phyloP scores from a whole-genome alignment of 1,140 invertebrate genomes.

The Drosophila ficusphila region DNA sequence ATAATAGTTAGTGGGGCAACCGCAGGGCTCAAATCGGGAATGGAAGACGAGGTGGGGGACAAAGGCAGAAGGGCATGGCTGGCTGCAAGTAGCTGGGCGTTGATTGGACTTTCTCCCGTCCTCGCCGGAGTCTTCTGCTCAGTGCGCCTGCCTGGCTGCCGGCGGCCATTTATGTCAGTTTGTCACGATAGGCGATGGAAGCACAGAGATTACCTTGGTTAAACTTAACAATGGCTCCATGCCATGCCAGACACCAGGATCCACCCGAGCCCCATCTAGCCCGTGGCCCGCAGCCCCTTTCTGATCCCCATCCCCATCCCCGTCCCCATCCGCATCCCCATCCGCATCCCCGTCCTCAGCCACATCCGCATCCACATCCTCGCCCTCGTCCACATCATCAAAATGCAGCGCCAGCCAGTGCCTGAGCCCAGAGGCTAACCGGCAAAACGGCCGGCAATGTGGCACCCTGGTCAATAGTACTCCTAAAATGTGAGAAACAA shows the following conservation, averaged over 20 bases:
- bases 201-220: conserved; percentile 82
- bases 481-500: too few species aligned
- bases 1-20: conserved; percentile 81
- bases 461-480: conserved; percentile 29
- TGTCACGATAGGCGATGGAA: conserved; percentile 82
- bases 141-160: conserved; percentile 56
- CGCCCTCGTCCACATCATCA: conserved; percentile 62
- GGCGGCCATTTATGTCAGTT: conserved; percentile 80
- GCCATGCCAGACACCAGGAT: conserved; percentile 62
- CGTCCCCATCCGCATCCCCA: conserved; percentile 26
- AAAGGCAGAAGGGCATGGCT: conserved; percentile 28
- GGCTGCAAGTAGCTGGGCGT: conserved; percentile 76
- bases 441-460: conserved; percentile 41
- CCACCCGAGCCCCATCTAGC: conserved; percentile 8
- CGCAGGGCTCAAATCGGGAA: conserved; percentile 49
- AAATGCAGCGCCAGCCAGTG: conserved; percentile 69
- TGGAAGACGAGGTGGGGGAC: conserved; percentile 10
- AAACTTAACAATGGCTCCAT: conserved; percentile 78
- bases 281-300: not conserved
- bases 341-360: conserved; percentile 10
- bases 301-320: not conserved
- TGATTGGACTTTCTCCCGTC: conserved; percentile 70
- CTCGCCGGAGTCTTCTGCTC: conserved; percentile 24
- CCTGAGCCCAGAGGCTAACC: conserved; percentile 57
- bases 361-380: conserved; percentile 8